Base-by-base conservation (phyloP, 1,140 invertebrate species). In the Neodiprion pinetum region DNA sequence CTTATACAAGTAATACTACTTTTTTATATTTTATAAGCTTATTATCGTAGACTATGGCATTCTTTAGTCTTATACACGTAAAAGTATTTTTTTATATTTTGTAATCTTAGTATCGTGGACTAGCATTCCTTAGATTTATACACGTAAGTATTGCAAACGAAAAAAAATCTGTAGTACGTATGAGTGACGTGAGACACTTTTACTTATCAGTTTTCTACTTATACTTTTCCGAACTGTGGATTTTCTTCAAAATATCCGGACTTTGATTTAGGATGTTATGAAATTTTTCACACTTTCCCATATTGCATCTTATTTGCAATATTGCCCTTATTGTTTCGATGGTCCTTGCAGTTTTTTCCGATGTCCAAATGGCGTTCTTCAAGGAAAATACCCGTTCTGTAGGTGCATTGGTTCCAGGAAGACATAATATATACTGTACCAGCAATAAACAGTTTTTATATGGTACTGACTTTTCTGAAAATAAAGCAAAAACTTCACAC, bases 141-240 rank as follows among this genome's bases (percentile, higher is more conserved):
- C 53, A 61, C 53, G 53, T 61, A 61, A 7, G 53, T 61, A 61
- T 61, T 11, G 53, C 53, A n/a, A 61, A 61, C 53, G 53, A 61
- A 61, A 61, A 61, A 40, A 61, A 61, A 8, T 61, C 53, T 61
- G 53, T 61, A 61, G 53, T 61, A 1, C 53, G 53, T 61, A 61
- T 61, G 2, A 61, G 53, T 61, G 1, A 61, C 53, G 53, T 61
- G 8, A 61, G 53, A 61, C 53, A 61, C n/a, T 61, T 61, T 61
- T 61, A 61, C 53, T 61, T 61, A 53, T 53, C 50, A 53, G 50
- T 53, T 53, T 53, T 53, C 50, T 53, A 53, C 53, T 61, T 61
- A 61, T 61, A 61, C 4, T 61, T 61, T 61, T 61, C 53, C 2
- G 53, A 61, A 61, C 4, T 61, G 7, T 61, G 53, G 53, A 61